phyloP scores from a whole-genome alignment of 2,888 invertebrate genomes.

The Tetanocera ferruginea region DNA sequence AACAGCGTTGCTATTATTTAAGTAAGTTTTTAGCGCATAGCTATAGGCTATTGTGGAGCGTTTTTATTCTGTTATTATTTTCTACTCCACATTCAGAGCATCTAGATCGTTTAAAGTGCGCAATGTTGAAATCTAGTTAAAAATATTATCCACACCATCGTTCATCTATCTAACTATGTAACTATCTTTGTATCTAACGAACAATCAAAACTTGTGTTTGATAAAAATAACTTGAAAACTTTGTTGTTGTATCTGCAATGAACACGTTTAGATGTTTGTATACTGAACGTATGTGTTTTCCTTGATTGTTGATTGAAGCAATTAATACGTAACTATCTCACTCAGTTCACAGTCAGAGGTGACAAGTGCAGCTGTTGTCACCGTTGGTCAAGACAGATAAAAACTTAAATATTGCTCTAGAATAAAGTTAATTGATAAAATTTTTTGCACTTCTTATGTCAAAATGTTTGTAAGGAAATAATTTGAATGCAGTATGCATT shows the following conservation, averaged over 20 bases:
- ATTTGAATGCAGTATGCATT: too few relatives aligned
- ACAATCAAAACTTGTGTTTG: too few relatives aligned
- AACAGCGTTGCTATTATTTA: conserved; percentile 60
- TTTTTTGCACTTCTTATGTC: too few relatives aligned
- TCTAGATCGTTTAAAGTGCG: background rate
- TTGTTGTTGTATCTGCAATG: too few relatives aligned
- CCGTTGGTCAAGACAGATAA: too few relatives aligned
- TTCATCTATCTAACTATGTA: background rate
- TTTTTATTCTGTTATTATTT: background rate
- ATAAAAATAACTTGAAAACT: too few relatives aligned
- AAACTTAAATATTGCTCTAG: too few relatives aligned
- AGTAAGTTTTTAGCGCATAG: conserved; percentile 58
- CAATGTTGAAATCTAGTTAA: conserved; percentile 8
- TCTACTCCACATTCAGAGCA: background rate
- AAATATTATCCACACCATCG: background rate
- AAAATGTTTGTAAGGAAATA: too few relatives aligned
- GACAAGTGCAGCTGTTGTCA: background rate
- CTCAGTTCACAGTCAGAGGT: background rate
- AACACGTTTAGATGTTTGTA: background rate
- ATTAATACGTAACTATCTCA: conserved; percentile 7
- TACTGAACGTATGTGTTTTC: background rate
- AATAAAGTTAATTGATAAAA: too few relatives aligned
- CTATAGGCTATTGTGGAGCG: background rate
- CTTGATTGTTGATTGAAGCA: conserved; percentile 10
- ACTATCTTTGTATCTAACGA: background rate